These are phyloP conservation scores for Aphelinus atriplicis DNA, from an alignment of 1,140 invertebrate species.

Conservation along the genomic window DNA sequence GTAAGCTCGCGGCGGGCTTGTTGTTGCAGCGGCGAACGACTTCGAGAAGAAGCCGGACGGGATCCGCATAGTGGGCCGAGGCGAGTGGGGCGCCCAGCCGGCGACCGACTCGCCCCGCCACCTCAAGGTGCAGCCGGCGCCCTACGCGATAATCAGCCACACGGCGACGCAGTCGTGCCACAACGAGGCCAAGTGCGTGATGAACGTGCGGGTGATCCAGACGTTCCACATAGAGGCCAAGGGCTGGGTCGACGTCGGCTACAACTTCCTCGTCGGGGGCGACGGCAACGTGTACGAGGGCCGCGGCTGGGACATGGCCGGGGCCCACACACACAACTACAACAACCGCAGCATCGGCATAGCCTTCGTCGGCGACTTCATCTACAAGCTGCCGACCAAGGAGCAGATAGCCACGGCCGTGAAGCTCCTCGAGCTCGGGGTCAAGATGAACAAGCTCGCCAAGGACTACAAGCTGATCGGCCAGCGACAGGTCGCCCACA, in stretches of 20 bases:
- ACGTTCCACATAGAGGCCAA: conserved; percentile 78
- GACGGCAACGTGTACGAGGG: conserved; percentile 79
- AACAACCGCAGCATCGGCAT: conserved; percentile 77
- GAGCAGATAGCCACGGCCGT: conserved; percentile 69
- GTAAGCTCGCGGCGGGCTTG: background rate
- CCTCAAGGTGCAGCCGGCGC: conserved; percentile 68
- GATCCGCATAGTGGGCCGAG: background rate
- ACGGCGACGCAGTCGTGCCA: conserved; percentile 69
- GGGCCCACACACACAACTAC: conserved; percentile 77
- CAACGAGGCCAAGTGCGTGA: conserved; percentile 64
- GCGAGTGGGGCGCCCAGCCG: conserved; percentile 29
- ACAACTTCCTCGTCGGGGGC: conserved; percentile 69
- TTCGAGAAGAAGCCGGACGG: conserved; percentile 9
- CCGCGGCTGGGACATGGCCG: conserved; percentile 75
- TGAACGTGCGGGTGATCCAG: conserved; percentile 72
- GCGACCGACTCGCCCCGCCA: conserved; percentile 14
- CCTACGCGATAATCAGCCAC: conserved; percentile 82
- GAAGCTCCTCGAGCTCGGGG: conserved; percentile 71
- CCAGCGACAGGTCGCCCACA: conserved; percentile 73
- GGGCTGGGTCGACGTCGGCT: conserved; percentile 66
- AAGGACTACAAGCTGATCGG: conserved; percentile 72
- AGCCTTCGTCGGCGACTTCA: conserved; percentile 73
- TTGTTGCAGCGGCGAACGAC: conserved; percentile 13
- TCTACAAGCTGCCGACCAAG: conserved; percentile 63
- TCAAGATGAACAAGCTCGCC: conserved; percentile 68